Evolutionary conservation across 2,888 invertebrate genomes (phyloP).

Genomic region (Leucophenga maculata): DNA sequence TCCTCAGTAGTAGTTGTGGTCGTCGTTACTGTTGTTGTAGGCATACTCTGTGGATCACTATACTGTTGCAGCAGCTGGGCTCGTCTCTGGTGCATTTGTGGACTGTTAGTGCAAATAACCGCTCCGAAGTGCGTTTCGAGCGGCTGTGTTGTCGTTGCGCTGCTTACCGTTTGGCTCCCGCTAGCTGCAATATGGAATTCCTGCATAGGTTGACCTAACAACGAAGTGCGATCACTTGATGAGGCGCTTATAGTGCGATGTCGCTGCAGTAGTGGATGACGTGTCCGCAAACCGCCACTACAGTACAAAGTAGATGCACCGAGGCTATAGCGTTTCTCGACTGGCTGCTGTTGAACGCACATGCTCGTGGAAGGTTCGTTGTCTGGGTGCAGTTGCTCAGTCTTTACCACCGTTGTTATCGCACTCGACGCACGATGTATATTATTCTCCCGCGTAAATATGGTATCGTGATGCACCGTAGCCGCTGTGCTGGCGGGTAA

Average conservation of each 20-base stretch:
- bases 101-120: slow-evolving; percentile 57
- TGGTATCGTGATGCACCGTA: slow-evolving; percentile 30
- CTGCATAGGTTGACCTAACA: slow-evolving; percentile 57
- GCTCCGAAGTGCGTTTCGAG: slow-evolving; percentile 69
- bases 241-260: slow-evolving; percentile 68
- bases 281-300: too few relatives aligned
- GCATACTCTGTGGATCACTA: slow-evolving; percentile 68
- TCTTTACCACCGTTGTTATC: not conserved
- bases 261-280: too few relatives aligned
- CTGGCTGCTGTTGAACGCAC: slow-evolving; percentile 28
- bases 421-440: slow-evolving; percentile 33
- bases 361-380: slow-evolving; percentile 7
- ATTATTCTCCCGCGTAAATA: slow-evolving; percentile 17
- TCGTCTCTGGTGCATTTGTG: slow-evolving; percentile 59
- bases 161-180: slow-evolving; percentile 44
- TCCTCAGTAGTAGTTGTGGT: slow-evolving; percentile 66
- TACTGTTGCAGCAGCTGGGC: slow-evolving; percentile 67
- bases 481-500: slow-evolving; percentile 44
- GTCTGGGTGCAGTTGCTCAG: too few relatives aligned
- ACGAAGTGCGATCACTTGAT: slow-evolving; percentile 60
- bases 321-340: slow-evolving; percentile 59
- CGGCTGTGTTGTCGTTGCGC: slow-evolving; percentile 47
- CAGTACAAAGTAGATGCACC: slow-evolving; percentile 52
- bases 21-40: slow-evolving; percentile 64
- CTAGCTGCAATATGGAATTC: slow-evolving; percentile 46